These are phyloP conservation scores for Castor canadensis DNA, from an alignment of 2,113 vertebrate genomes.

Conservation along the genomic window DNA sequence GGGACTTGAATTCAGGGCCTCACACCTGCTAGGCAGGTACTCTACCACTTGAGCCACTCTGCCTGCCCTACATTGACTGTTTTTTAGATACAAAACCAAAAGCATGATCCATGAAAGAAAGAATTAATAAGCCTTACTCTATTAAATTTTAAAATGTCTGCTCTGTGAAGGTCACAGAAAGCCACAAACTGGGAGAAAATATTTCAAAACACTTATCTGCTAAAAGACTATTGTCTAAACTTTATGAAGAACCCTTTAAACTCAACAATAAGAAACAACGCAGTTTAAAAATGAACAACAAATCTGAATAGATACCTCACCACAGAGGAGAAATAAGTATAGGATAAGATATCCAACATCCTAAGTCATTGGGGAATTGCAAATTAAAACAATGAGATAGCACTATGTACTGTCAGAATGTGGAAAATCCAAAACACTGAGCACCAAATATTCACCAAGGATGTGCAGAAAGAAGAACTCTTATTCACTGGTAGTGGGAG, in stretches of 20 bases:
- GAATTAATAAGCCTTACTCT: not conserved
- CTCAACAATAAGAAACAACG: not conserved
- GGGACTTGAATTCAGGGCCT: no score
- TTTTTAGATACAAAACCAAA: no score
- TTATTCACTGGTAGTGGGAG: not conserved
- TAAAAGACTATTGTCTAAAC: not conserved
- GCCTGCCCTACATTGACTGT: no score
- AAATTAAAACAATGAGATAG: not conserved
- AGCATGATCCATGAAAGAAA: not conserved
- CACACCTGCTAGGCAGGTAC: no score
- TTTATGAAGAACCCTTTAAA: not conserved
- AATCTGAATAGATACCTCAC: not conserved
- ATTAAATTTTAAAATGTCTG: not conserved
- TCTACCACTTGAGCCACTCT: no score
- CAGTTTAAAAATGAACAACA: not conserved
- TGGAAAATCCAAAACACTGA: not conserved
- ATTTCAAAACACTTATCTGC: not conserved
- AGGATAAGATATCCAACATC: not conserved
- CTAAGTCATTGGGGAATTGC: not conserved
- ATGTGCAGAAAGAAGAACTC: not conserved
- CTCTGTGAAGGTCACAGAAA: not conserved
- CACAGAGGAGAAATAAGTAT: not conserved
- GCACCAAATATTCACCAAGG: not conserved
- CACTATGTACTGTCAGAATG: not conserved
- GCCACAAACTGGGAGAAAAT: not conserved